Evolutionary conservation across 1,140 invertebrate species (phyloP), one percentile per base, ranked within the genome.

Genomic region (Helicoverpa zea): DNA sequence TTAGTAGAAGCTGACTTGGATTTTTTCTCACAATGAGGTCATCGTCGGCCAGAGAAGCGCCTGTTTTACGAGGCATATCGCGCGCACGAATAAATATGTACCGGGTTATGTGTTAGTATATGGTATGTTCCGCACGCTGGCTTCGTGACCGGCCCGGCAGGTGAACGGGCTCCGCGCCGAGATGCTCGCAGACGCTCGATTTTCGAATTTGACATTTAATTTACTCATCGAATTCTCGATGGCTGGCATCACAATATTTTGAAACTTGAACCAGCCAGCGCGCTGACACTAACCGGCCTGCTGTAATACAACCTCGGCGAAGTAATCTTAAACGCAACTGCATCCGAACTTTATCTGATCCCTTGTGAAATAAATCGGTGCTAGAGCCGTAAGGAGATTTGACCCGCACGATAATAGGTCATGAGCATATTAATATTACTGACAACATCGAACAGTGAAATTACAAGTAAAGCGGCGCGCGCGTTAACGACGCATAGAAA

Each of bases 351-450:
- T 90, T 89, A 87, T 89, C 87, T 87, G 88, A 90, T 91, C 88
- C 81, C 74, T 85, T 66, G 80, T 88, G 83, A 90, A 92, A 89
- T 92, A 91, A 92, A 91, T 90, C 86, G 87, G 82, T 87, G 81
- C 85, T 87, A 83, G 81, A 81, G 72, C 70, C 79, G 83, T 84
- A 84, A 63, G 72, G 72, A 92, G 91, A 92, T 93, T 78, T 91
- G 86, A 94, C 89, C 89, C 82, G 66, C 54, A 75, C 83, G 91
- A 92, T 93, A 91, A 90, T 89, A 89, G 92, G 89, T 94, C 91
- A 91, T 86, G 74, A 87, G 87, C 86, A 90, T 92, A 94, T 93
- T 94, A 93, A 94, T 94, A 92, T 90, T 89, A 90, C 91, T 89
- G 88, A 89, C 90, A 94, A 91, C 89, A 89, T 92, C 85, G 86